A percentile compares a stretch with the other conserved stretches of the same genome.
Conservation (phyloP, 2,797 vertebrate species). For the Anniella stebbinsi region DNA sequence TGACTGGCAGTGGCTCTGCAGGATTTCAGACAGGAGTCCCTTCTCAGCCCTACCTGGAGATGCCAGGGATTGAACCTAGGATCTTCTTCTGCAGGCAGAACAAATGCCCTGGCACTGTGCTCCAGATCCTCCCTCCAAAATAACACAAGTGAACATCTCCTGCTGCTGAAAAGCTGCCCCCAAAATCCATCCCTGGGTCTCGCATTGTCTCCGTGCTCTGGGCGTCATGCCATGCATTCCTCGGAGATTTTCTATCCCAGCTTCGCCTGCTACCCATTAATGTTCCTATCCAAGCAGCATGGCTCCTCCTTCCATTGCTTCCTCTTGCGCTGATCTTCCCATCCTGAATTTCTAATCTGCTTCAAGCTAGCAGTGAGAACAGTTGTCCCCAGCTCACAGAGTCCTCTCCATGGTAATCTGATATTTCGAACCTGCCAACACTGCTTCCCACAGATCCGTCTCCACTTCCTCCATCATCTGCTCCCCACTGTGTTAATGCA, state of each 20-base stretch:
- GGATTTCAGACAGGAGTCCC: too few relatives aligned
- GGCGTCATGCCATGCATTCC: not conserved
- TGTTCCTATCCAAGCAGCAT: not conserved
- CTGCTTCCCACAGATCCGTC: slow-evolving; percentile 35
- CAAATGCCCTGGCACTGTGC: not conserved
- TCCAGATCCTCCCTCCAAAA: not conserved
- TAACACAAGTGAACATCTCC: too few relatives aligned
- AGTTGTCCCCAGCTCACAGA: slow-evolving; percentile 6
- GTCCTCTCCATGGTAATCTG: slow-evolving; percentile 35
- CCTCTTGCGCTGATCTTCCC: not conserved
- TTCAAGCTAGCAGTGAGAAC: not conserved
- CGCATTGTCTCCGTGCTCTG: not conserved
- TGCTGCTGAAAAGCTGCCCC: not conserved
- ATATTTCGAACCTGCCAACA: slow-evolving; percentile 19
- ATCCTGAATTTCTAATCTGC: not conserved
- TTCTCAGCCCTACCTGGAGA: not conserved
- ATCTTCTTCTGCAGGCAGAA: not conserved
- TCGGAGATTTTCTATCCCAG: not conserved
- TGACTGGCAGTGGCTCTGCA: not conserved
- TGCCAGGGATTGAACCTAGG: too few relatives aligned
- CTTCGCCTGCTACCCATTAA: too few relatives aligned
- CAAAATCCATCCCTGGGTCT: not conserved
- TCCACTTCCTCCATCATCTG: not conserved
- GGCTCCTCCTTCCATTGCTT: not conserved
- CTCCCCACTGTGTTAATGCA: not conserved